Conservation (phyloP, 1,140 invertebrate genomes). For the Archegozetes longisetosus region DNA sequence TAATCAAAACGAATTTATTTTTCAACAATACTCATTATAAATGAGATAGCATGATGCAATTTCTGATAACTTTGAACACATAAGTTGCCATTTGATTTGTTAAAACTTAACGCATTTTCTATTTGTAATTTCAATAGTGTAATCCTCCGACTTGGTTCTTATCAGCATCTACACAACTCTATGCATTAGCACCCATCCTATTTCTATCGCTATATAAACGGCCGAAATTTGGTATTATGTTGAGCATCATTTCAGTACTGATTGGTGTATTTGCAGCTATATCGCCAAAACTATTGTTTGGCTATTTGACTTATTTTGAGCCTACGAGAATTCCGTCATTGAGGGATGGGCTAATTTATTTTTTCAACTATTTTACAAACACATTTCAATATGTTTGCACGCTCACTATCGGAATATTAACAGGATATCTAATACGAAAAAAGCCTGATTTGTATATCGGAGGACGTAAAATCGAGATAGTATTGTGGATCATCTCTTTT, state of each 20-base stretch:
- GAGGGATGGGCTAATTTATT: too few species aligned
- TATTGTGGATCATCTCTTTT: background rate
- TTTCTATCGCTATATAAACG: background rate
- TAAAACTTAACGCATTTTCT: background rate
- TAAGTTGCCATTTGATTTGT: background rate
- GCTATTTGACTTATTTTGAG: background rate
- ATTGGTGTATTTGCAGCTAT: background rate
- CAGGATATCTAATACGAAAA: background rate
- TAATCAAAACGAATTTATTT: too few species aligned
- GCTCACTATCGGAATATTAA: background rate
- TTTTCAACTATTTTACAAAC: background rate
- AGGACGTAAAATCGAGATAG: background rate
- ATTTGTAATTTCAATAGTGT: slow-evolving; percentile 2
- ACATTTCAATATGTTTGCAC: background rate
- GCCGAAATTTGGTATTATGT: background rate
- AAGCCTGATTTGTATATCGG: background rate
- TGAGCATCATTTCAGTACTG: background rate
- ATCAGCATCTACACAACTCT: background rate
- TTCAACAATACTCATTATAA: too few species aligned
- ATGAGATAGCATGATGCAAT: background rate
- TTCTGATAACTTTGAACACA: background rate
- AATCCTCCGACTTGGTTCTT: too few species aligned
- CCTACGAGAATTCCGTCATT: background rate
- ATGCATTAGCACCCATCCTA: background rate
- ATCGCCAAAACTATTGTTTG: background rate